These are phyloP conservation scores for Lasiurus borealis DNA, from an alignment of 2,113 vertebrate genomes.

Conservation along the genomic window DNA sequence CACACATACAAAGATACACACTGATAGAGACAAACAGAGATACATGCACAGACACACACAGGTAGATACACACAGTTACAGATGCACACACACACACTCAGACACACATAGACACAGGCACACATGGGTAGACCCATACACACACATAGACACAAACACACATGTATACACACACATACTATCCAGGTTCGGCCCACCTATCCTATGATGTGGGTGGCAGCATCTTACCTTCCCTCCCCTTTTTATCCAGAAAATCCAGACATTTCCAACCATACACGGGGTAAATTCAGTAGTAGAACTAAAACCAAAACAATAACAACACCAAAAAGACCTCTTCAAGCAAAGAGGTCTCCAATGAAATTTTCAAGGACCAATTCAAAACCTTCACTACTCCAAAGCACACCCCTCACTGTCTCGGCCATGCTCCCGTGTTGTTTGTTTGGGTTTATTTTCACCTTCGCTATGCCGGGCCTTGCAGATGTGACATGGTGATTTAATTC, in stretches of 20 bases:
- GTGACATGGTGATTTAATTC: conserved; percentile 80
- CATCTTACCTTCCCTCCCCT: not conserved
- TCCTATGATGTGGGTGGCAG: not conserved
- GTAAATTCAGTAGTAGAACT: not conserved
- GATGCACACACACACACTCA: not conserved
- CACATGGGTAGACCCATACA: not conserved
- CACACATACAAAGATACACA: not conserved
- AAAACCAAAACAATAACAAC: not conserved
- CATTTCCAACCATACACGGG: not conserved
- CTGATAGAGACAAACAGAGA: not conserved
- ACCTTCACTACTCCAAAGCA: not conserved
- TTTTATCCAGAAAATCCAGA: conserved; percentile 42
- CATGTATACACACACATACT: rapidly evolving
- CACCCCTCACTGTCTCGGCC: not conserved
- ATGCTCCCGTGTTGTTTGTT: conserved; percentile 70
- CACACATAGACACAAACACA: not conserved
- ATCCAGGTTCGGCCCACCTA: not conserved
- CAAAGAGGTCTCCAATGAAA: not conserved
- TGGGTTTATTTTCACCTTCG: conserved; percentile 53
- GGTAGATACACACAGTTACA: not conserved
- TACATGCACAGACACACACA: not conserved
- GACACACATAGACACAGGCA: not conserved
- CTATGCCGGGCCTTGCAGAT: conserved; percentile 85
- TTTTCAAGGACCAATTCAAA: not conserved
- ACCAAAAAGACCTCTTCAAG: not conserved